phyloP scores from a whole-genome alignment of 2,113 vertebrate species.

The Oreocharis arfaki region DNA sequence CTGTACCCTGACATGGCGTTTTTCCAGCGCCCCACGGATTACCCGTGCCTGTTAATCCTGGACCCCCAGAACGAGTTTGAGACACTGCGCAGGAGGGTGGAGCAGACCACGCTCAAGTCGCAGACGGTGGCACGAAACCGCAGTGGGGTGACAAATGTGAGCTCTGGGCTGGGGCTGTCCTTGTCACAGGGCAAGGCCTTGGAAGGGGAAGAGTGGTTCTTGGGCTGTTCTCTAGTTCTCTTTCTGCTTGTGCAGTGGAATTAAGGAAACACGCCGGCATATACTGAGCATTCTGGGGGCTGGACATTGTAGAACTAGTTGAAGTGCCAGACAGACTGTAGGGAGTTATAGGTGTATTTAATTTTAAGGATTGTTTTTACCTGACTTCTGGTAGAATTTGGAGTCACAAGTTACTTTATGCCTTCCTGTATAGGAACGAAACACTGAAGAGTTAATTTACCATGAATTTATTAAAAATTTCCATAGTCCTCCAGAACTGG shows the following conservation, averaged over 20 bases:
- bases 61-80: constrained; percentile 96
- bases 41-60: constrained; percentile 91
- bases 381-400: background rate
- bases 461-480: background rate
- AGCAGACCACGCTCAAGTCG: constrained; percentile 92
- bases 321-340: background rate
- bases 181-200: background rate
- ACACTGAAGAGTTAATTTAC: background rate
- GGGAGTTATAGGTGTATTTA: background rate
- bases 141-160: constrained; percentile 95
- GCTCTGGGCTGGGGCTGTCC: background rate
- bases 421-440: background rate
- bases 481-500: background rate
- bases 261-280: background rate
- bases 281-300: background rate
- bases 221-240: background rate
- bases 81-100: constrained; percentile 88
- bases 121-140: constrained; percentile 94
- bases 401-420: background rate
- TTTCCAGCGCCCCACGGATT: constrained; percentile 92
- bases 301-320: background rate
- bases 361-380: background rate
- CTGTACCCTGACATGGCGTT: constrained; percentile 96
- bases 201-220: background rate
- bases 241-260: background rate